A percentile compares a stretch with the other conserved stretches of the same genome.
phyloP scores from a whole-genome alignment of 2,797 vertebrate species.

The Gobio occitaniae region DNA sequence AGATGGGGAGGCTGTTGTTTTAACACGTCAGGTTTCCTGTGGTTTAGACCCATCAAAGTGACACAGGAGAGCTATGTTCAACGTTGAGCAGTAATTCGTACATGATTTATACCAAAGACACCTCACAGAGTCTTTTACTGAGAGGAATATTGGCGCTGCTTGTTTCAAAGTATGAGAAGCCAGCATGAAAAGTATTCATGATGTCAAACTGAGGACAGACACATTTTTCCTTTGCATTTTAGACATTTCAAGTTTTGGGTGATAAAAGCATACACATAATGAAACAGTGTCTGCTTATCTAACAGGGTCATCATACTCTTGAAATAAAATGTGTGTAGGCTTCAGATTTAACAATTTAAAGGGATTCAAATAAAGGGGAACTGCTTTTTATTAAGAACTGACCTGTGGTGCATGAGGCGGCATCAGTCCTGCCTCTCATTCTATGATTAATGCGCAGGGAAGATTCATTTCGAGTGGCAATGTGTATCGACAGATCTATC shows the following conservation, averaged over 20 bases:
- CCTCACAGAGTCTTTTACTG: conserved; percentile 11
- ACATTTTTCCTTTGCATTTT: not conserved
- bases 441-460: conserved; percentile 69
- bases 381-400: conserved; percentile 60
- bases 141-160: conserved; percentile 1
- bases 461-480: conserved; percentile 64
- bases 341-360: conserved; percentile 10
- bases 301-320: not conserved
- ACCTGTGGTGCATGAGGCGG: conserved; percentile 63
- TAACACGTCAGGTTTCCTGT: conserved; percentile 50
- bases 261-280: not conserved
- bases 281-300: not conserved
- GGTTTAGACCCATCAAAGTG: conserved; percentile 50
- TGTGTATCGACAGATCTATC: conserved; percentile 52
- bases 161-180: not conserved
- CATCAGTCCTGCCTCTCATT: conserved; percentile 59
- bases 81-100: conserved; percentile 29
- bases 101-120: conserved; percentile 20
- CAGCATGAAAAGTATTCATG: not conserved
- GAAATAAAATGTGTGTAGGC: not conserved
- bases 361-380: conserved; percentile 20
- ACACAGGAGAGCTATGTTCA: conserved; percentile 45
- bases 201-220: not conserved
- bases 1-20: conserved; percentile 45
- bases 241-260: not conserved